Conservation (phyloP, 2,888 invertebrate species). For the Mechanitis mazaeus region DNA sequence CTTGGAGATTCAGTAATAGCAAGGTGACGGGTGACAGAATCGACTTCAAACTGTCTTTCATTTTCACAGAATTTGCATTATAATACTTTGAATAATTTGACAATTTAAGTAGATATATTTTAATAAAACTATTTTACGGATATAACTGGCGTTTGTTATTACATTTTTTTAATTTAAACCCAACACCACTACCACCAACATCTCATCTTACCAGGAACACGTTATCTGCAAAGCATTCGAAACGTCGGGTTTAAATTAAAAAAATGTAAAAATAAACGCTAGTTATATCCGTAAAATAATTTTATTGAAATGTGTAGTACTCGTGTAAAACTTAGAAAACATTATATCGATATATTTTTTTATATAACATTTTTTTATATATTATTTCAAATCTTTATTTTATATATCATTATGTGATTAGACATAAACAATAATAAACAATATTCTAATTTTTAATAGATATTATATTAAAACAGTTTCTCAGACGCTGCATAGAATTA, state of each 20-base stretch:
- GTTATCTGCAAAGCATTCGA: too few relatives aligned
- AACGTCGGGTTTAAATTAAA: too few relatives aligned
- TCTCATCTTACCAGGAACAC: too few relatives aligned
- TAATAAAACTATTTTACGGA: background rate
- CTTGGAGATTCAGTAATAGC: background rate
- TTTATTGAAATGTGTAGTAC: too few relatives aligned
- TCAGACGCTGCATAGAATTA: conserved; percentile 11
- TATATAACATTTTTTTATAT: too few relatives aligned
- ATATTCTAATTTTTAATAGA: too few relatives aligned
- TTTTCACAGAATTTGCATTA: conserved; percentile 1
- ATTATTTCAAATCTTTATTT: too few relatives aligned
- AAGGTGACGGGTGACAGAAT: conserved; percentile 2
- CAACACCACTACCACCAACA: too few relatives aligned
- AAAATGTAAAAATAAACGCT: too few relatives aligned
- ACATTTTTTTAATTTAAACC: background rate
- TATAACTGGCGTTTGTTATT: background rate
- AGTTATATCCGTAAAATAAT: too few relatives aligned
- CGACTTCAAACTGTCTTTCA: background rate
- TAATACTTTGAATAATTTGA: background rate
- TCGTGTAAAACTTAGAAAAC: background rate
- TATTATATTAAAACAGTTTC: conserved; percentile 1
- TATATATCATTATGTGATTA: too few relatives aligned
- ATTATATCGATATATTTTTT: background rate
- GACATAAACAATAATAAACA: too few relatives aligned
- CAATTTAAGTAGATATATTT: background rate